phyloP scores from a whole-genome alignment of 2,113 vertebrate genomes.

The Pterocles orientalis region DNA sequence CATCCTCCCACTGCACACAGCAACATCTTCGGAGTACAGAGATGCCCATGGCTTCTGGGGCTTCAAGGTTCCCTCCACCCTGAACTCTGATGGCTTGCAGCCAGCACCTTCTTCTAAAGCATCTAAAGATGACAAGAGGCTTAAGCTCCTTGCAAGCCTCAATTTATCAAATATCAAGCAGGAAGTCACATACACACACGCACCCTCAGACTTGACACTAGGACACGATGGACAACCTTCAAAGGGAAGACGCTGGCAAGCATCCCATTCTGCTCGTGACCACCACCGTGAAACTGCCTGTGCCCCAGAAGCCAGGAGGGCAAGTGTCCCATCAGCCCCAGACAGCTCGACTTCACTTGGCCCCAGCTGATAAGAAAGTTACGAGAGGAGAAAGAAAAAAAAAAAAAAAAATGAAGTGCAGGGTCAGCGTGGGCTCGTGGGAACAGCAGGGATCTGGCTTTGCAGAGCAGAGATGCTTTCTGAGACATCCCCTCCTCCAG shows the following conservation, averaged over 20 bases:
- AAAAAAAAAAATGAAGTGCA: background rate
- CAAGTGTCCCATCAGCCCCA: background rate
- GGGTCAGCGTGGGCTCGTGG: slow-evolving; percentile 41
- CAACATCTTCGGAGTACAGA: background rate
- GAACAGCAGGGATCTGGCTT: background rate
- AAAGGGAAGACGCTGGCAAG: background rate
- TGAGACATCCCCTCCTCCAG: background rate
- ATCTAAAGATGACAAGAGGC: background rate
- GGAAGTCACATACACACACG: background rate
- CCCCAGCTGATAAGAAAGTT: slow-evolving; percentile 21
- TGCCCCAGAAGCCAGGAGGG: background rate
- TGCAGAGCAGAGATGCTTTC: background rate
- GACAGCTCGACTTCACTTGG: background rate
- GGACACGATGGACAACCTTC: background rate
- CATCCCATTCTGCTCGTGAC: background rate
- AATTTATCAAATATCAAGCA: rapidly evolving
- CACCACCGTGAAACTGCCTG: background rate
- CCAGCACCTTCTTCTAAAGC: background rate
- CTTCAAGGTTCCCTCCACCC: background rate
- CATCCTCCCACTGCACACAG: background rate
- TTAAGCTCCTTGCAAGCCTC: background rate
- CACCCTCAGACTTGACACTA: background rate
- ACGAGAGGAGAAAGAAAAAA: background rate
- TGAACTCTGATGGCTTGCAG: background rate
- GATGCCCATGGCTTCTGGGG: background rate